A percentile compares a stretch with the other conserved stretches of the same genome.
phyloP scores from a whole-genome alignment of 1,140 invertebrate genomes.

The Triops cancriformis region DNA sequence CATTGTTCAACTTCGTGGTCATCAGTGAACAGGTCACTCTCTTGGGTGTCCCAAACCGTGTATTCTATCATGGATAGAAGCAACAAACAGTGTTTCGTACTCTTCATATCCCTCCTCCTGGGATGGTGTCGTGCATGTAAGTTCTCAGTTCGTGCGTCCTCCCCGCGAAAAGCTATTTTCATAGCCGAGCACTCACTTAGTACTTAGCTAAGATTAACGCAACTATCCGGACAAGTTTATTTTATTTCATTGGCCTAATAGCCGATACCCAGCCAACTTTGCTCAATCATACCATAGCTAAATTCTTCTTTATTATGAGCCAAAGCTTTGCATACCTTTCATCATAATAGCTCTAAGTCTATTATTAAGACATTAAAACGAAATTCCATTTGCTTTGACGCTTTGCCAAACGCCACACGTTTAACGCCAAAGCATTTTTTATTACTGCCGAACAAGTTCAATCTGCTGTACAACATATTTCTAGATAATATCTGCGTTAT shows the following conservation, averaged over 20 bases:
- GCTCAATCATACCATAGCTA: too few relatives aligned
- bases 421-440: neutral
- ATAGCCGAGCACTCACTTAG: neutral
- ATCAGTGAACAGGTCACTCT: neutral
- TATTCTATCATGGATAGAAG: neutral
- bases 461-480: neutral
- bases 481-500: slow-evolving; percentile 63
- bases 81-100: neutral
- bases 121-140: neutral
- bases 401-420: too few relatives aligned
- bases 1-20: neutral
- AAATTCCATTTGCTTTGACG: too few relatives aligned
- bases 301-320: too few relatives aligned
- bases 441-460: neutral
- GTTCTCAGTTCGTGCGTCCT: neutral
- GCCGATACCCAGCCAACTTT: too few relatives aligned
- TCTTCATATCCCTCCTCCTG: neutral
- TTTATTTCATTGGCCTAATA: too few relatives aligned
- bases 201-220: neutral
- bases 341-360: too few relatives aligned
- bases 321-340: too few relatives aligned
- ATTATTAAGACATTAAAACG: too few relatives aligned
- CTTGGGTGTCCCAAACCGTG: neutral
- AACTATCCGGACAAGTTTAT: too few relatives aligned
- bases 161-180: neutral